Evolutionary conservation across 2,888 invertebrate species (phyloP).

Genomic region (Drosophila anomalata): DNA sequence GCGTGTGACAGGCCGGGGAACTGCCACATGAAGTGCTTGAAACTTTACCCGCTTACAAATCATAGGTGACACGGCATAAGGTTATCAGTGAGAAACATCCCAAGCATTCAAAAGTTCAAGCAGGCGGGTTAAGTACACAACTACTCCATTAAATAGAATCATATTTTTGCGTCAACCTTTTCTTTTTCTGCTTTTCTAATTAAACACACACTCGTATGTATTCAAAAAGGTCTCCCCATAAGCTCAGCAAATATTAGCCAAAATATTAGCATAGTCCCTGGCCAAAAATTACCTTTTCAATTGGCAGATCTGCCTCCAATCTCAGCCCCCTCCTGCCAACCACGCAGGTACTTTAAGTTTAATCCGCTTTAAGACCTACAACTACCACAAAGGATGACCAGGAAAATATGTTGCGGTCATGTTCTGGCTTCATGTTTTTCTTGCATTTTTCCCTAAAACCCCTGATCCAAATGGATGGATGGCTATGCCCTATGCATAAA

Average conservation of each 20-base stretch:
- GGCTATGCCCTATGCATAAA: conserved; percentile 4
- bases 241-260: conserved; percentile 7
- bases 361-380: conserved; percentile 49
- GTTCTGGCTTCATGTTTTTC: conserved; percentile 34
- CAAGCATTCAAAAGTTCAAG: neutral
- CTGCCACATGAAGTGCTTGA: conserved; percentile 20
- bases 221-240: neutral
- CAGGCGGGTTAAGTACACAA: neutral
- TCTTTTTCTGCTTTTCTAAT: neutral
- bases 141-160: no score
- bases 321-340: no score
- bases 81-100: conserved; percentile 1
- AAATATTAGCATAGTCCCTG: conserved; percentile 2
- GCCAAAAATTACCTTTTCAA: conserved; percentile 16
- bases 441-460: conserved; percentile 24
- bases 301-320: conserved; percentile 7
- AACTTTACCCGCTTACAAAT: conserved; percentile 24
- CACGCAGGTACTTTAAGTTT: conserved; percentile 33
- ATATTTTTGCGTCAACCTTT: no score
- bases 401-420: conserved; percentile 50
- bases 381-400: conserved; percentile 35
- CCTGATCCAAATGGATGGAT: conserved; percentile 41
- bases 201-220: neutral
- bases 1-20: conserved; percentile 5
- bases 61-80: conserved; percentile 27